A percentile compares a stretch with the other conserved stretches of the same genome.
These are phyloP conservation scores for Sebastolobus alascanus DNA, from an alignment of 2,797 vertebrate species.

Conservation along the genomic window DNA sequence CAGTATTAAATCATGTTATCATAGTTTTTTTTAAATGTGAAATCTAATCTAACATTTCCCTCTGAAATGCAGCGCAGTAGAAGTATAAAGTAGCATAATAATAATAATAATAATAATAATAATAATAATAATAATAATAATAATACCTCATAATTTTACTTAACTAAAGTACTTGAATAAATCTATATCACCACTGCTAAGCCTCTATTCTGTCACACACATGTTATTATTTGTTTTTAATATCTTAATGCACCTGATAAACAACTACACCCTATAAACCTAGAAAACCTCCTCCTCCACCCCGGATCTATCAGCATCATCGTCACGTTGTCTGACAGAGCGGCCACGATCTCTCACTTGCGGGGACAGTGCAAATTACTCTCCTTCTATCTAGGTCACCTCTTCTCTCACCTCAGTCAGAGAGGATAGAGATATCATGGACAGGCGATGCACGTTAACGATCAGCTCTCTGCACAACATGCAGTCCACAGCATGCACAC, in stretches of 20 bases:
- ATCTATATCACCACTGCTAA: background rate
- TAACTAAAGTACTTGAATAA: background rate
- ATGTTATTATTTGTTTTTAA: background rate
- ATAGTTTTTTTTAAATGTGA: too few species aligned
- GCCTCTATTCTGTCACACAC: background rate
- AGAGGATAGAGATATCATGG: conserved; percentile 65
- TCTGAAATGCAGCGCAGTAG: background rate
- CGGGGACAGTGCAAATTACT: conserved; percentile 71
- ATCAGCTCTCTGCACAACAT: conserved; percentile 28
- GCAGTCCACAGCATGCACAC: conserved; percentile 16
- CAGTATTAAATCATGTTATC: too few species aligned
- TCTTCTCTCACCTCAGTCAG: conserved; percentile 73
- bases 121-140: too few species aligned
- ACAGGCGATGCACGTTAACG: conserved; percentile 57
- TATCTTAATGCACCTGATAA: conserved; percentile 4
- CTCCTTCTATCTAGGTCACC: conserved; percentile 73
- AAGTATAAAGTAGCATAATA: background rate
- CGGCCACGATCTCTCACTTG: conserved; percentile 59
- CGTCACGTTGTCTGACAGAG: conserved; percentile 46
- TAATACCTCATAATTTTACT: too few species aligned
- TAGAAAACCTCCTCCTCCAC: background rate
- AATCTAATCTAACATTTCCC: background rate
- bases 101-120: too few species aligned
- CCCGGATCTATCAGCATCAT: conserved; percentile 43
- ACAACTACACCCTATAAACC: conserved; percentile 1